Percentiles rank a stretch among this genome's conserved stretches.
Conservation (phyloP, 2,113 vertebrate species). For the Dicrurus megarhynchus region DNA sequence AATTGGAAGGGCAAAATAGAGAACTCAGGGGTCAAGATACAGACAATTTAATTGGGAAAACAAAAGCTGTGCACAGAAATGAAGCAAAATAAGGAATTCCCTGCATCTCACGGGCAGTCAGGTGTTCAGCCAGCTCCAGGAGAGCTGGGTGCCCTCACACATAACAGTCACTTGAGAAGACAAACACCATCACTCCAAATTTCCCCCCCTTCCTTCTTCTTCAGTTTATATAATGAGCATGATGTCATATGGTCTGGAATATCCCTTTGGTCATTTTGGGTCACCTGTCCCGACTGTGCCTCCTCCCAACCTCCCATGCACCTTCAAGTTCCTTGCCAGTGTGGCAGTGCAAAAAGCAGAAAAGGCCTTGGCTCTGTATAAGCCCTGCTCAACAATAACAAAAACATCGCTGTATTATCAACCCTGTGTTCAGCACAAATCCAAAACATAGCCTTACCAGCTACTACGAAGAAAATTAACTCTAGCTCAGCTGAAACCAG, state of each 20-base stretch:
- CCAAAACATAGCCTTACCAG: neutral
- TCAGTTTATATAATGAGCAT: neutral
- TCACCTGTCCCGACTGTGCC: neutral
- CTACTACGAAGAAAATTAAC: neutral
- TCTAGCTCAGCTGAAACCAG: neutral
- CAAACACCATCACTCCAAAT: neutral
- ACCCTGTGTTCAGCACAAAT: neutral
- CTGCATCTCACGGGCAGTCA: neutral
- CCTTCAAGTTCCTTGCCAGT: neutral
- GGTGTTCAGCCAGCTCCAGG: neutral
- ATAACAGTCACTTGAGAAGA: neutral
- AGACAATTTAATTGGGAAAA: neutral
- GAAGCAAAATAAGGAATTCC: neutral
- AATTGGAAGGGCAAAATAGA: neutral
- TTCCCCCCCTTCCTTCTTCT: neutral
- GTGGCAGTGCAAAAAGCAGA: neutral
- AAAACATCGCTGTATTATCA: neutral
- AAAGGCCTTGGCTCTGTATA: neutral
- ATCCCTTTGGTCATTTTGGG: neutral
- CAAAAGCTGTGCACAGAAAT: neutral
- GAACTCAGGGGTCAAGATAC: neutral
- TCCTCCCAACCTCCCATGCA: neutral
- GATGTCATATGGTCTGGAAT: neutral
- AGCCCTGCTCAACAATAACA: neutral
- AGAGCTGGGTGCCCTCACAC: accelerated